A percentile compares a stretch with the other conserved stretches of the same genome.
Conservation (phyloP, 1,140 invertebrate species). For the Meloidogyne chitwoodi region DNA sequence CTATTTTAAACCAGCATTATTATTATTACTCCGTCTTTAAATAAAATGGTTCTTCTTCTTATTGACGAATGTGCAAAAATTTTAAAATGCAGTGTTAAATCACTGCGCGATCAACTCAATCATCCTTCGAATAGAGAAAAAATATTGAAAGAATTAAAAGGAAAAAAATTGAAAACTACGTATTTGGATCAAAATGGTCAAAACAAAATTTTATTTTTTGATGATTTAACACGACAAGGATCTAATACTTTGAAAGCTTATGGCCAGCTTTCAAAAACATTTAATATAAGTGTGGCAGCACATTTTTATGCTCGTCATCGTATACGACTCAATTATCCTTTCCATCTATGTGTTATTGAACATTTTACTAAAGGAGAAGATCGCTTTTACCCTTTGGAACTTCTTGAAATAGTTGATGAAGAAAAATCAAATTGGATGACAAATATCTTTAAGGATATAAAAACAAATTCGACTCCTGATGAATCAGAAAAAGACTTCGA, state of each 20-base stretch:
- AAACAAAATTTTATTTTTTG: not conserved
- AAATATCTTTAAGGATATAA: too few species aligned
- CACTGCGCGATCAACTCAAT: not conserved
- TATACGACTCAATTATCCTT: not conserved
- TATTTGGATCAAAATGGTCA: not conserved
- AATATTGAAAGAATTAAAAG: not conserved
- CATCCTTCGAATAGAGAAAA: not conserved
- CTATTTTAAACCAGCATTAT: too few species aligned
- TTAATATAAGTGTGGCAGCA: not conserved
- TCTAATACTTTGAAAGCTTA: not conserved
- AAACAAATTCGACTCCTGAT: not conserved
- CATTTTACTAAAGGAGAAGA: not conserved
- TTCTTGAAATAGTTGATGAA: not conserved
- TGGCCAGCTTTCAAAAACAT: not conserved
- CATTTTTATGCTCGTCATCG: not conserved
- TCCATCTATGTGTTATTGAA: not conserved
- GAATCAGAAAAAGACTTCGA: not conserved
- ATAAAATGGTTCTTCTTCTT: constrained; percentile 1
- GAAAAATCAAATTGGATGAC: not conserved
- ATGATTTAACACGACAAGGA: not conserved
- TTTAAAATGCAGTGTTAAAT: not conserved
- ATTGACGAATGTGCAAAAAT: not conserved
- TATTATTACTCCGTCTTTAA: too few species aligned
- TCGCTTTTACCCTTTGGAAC: not conserved
- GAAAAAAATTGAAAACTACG: not conserved